These are phyloP conservation scores for Caenorhabditis uteleia DNA, from an alignment of 2,888 invertebrate genomes.

Conservation along the genomic window DNA sequence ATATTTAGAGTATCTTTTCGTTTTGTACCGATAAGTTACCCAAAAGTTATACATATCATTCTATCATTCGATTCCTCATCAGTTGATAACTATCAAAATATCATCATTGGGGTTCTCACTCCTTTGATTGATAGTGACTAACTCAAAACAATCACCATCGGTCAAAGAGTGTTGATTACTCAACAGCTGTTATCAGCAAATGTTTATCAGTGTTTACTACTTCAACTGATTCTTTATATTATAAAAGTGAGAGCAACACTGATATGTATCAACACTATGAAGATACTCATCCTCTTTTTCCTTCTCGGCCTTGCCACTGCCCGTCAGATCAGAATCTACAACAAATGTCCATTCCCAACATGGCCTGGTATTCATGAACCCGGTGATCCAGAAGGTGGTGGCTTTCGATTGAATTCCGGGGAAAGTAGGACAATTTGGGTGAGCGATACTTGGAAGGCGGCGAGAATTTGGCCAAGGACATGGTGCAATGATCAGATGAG, in stretches of 20 bases:
- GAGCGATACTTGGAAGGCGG: conserved; percentile 47
- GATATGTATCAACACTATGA: neutral
- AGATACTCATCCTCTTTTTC: conserved; percentile 12
- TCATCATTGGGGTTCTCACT: too few relatives aligned
- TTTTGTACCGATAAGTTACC: too few relatives aligned
- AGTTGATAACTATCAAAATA: too few relatives aligned
- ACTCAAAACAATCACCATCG: too few relatives aligned
- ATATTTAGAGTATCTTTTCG: too few relatives aligned
- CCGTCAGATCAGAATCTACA: conserved; percentile 31
- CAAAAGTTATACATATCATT: too few relatives aligned
- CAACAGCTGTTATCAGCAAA: too few relatives aligned
- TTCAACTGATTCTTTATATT: too few relatives aligned
- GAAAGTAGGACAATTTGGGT: conserved; percentile 31
- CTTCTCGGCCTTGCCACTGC: neutral
- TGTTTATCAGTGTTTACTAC: too few relatives aligned
- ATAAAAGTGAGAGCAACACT: neutral
- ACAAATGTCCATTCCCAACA: conserved; percentile 56
- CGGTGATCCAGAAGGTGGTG: conserved; percentile 40
- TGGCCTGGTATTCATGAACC: conserved; percentile 57
- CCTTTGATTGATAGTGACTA: too few relatives aligned
- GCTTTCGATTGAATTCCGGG: conserved; percentile 50
- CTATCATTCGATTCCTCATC: too few relatives aligned
- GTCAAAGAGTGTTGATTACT: too few relatives aligned
- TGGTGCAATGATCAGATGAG: conserved; percentile 51
- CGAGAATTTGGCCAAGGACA: conserved; percentile 54